Percentiles rank a stretch among this genome's conserved stretches.
These are phyloP conservation scores for Sciurus niger DNA, from an alignment of 2,113 vertebrate species.

Conservation along the genomic window DNA sequence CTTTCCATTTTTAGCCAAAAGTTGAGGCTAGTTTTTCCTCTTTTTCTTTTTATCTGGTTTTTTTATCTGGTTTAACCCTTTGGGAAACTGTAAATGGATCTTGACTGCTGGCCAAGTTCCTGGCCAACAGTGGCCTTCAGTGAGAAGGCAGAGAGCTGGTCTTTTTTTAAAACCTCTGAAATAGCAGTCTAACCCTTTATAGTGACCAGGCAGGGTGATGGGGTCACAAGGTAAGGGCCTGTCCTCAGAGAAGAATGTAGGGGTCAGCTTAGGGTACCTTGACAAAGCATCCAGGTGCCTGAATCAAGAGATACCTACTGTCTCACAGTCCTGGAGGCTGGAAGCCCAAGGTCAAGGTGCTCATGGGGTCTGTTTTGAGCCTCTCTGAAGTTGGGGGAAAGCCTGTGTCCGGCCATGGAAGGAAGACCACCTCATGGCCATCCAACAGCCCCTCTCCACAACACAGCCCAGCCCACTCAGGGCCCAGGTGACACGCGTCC, in stretches of 20 bases:
- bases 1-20: slow-evolving; percentile 69
- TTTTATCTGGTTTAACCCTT: background rate
- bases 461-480: background rate
- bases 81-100: slow-evolving; percentile 15
- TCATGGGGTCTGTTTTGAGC: background rate
- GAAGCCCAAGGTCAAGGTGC: background rate
- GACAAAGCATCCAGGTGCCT: background rate
- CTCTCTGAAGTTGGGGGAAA: background rate
- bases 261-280: rapidly evolving
- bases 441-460: background rate
- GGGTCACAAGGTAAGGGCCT: background rate
- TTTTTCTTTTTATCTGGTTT: background rate
- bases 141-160: background rate
- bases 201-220: background rate
- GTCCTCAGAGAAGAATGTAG: background rate
- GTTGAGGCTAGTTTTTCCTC: background rate
- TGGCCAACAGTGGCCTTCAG: background rate
- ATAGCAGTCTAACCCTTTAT: background rate
- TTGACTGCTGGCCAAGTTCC: background rate
- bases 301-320: background rate
- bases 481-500: background rate
- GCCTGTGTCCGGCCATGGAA: background rate
- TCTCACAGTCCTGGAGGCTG: too few relatives aligned
- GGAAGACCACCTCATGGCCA: too few relatives aligned
- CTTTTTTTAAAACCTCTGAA: background rate